Evolutionary conservation across 2,797 vertebrate species (phyloP), one percentile per base, ranked within the genome.

Genomic region (Xyrichtys novacula): DNA sequence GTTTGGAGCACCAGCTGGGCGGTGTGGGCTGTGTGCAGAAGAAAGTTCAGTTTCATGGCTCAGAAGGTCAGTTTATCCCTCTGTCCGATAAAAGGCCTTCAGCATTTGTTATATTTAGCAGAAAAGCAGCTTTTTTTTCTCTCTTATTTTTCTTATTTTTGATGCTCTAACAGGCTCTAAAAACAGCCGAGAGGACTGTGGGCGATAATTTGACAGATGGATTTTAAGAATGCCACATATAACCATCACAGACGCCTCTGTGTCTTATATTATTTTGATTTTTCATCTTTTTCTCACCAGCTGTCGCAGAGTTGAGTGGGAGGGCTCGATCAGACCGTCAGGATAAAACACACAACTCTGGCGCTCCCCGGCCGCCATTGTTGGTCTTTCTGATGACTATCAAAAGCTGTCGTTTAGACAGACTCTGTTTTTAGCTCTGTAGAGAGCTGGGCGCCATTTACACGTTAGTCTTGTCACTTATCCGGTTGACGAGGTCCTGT

Each of bases 281-380:
- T 25, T 71, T 85, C 67, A 49, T n/a, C 72, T 49, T 71, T 43
- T 56, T 78, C 65, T 69, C 40, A 54, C 68, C 62, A 70, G 86
- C 87, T 86, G 73, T 85, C 87, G 63, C 54, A 42, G 69, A 87
- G 84, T 86, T 64, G 79, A 88, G 86, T 88, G 83, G 84, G 85
- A 1, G 20, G 81, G 19, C 86, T 86, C 66, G 74, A 84, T 86
- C 77, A 82, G 75, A 85, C 76, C 78, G 39, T 26, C 75, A 34
- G 50, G 74, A 9, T 66, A 63, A 63, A 2, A 58, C 31, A 56
- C 71, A n/a, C 60, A 17, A 28, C 72, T 71, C 50, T 53, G 72
- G 74, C 65, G 40, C 47, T 55, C 59, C 50, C 61, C 59, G 49
- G 47, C 80, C 68, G 76, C 77, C 70, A 75, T 87, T 89, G 85